Conservation (phyloP, 2,888 invertebrate species). For the Slavum lentiscoides region DNA sequence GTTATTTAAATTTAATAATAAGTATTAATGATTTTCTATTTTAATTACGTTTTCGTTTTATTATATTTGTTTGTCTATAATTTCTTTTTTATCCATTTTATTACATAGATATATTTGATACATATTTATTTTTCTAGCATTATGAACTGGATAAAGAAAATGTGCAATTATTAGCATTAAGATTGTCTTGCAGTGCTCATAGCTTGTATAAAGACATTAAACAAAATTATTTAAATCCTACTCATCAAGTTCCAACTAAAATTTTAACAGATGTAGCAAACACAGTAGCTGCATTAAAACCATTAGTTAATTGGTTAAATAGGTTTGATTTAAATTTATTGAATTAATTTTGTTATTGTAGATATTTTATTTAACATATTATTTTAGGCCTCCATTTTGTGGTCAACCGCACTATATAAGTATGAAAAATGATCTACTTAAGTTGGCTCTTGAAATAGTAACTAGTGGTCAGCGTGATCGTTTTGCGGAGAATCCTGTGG, state of each 20-base stretch:
- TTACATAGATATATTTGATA: too few relatives aligned
- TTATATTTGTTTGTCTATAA: background rate
- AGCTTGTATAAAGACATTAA: slow-evolving; percentile 73
- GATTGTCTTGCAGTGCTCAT: slow-evolving; percentile 80
- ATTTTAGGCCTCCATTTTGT: slow-evolving; percentile 66
- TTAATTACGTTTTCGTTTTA: background rate
- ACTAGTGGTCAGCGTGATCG: slow-evolving; percentile 88
- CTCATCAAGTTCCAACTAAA: slow-evolving; percentile 70
- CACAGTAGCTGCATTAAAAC: slow-evolving; percentile 81
- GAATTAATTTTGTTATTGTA: background rate
- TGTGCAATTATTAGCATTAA: slow-evolving; percentile 83
- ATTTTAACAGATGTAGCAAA: slow-evolving; percentile 84
- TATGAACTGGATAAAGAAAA: slow-evolving; percentile 90
- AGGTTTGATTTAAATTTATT: slow-evolving; percentile 62
- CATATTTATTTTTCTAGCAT: slow-evolving; percentile 67
- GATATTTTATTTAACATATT: slow-evolving; percentile 13
- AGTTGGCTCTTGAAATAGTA: slow-evolving; percentile 82
- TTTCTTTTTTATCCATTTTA: background rate
- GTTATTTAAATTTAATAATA: too few relatives aligned
- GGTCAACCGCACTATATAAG: slow-evolving; percentile 72
- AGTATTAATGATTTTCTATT: too few relatives aligned
- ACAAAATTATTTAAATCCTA: slow-evolving; percentile 64
- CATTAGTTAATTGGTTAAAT: slow-evolving; percentile 88
- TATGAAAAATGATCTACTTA: slow-evolving; percentile 73
- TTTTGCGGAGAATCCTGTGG: slow-evolving; percentile 83